These are phyloP conservation scores for Mirza zaza DNA, from an alignment of 2,113 vertebrate genomes.

Conservation along the genomic window DNA sequence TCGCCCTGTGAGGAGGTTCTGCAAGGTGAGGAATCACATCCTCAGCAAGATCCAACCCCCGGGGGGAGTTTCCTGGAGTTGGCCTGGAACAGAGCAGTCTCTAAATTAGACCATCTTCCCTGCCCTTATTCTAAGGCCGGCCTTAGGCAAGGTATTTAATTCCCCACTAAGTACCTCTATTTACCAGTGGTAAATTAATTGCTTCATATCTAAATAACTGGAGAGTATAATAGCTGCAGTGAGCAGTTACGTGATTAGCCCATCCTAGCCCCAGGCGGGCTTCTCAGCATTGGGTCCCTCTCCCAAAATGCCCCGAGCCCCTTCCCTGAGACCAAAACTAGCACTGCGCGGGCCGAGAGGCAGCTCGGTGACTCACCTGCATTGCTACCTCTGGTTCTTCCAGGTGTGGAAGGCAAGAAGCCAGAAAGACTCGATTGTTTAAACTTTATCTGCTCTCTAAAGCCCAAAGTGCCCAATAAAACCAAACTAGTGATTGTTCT, in stretches of 20 bases:
- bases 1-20: neutral
- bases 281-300: neutral
- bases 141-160: neutral
- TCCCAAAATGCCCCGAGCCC: neutral
- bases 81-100: neutral
- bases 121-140: neutral
- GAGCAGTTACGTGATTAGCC: slow-evolving; percentile 37
- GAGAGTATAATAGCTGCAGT: slow-evolving; percentile 9
- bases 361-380: neutral
- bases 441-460: neutral
- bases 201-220: slow-evolving; percentile 12
- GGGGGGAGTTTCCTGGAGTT: neutral
- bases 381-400: neutral
- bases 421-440: neutral
- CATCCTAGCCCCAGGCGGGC: neutral
- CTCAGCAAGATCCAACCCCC: neutral
- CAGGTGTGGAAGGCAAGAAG: neutral
- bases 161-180: slow-evolving; percentile 14
- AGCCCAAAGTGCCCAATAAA: neutral
- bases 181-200: slow-evolving; percentile 40
- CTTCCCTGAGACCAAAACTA: neutral
- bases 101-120: neutral
- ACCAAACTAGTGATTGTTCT: neutral
- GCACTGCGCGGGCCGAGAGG: neutral
- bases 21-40: neutral